Evolutionary conservation across 2,888 invertebrate species (phyloP).

Genomic region (Dicycla oo): DNA sequence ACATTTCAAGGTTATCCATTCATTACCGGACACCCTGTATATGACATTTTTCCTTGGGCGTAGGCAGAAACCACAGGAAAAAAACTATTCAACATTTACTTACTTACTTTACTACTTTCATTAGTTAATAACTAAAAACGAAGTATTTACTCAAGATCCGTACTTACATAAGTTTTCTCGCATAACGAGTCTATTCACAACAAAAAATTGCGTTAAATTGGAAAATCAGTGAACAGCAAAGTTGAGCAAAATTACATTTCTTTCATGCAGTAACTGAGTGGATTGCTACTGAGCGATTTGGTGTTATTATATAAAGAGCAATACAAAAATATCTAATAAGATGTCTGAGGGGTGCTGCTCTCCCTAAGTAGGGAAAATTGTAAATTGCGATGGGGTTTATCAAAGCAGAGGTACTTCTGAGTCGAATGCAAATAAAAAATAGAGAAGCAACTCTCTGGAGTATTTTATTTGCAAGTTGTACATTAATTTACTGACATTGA

Average conservation of each 20-base stretch:
- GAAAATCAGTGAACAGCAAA: slow-evolving; percentile 67
- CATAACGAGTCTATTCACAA: slow-evolving; percentile 71
- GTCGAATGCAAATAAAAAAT: slow-evolving; percentile 10
- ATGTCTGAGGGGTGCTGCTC: not conserved
- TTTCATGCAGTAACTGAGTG: slow-evolving; percentile 60
- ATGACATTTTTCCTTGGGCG: too few relatives aligned
- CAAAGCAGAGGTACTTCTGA: not conserved
- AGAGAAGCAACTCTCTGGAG: not conserved
- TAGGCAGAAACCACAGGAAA: too few relatives aligned
- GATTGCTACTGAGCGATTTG: slow-evolving; percentile 55
- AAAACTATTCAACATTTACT: slow-evolving; percentile 12
- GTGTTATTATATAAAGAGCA: slow-evolving; percentile 57
- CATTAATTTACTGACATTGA: too few relatives aligned
- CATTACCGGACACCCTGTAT: too few relatives aligned
- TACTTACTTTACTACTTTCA: not conserved
- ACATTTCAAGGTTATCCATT: too few relatives aligned
- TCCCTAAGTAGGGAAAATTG: slow-evolving; percentile 12
- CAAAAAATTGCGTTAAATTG: slow-evolving; percentile 71
- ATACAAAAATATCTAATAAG: slow-evolving; percentile 47
- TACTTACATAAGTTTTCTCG: slow-evolving; percentile 46
- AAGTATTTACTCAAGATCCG: slow-evolving; percentile 13
- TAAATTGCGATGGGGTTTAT: slow-evolving; percentile 10
- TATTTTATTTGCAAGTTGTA: not conserved
- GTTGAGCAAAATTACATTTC: slow-evolving; percentile 69
- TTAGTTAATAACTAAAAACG: slow-evolving; percentile 18